A percentile compares a stretch with the other conserved stretches of the same genome.
Conservation (phyloP, 2,113 vertebrate genomes). For the Oostethus manadensis region DNA sequence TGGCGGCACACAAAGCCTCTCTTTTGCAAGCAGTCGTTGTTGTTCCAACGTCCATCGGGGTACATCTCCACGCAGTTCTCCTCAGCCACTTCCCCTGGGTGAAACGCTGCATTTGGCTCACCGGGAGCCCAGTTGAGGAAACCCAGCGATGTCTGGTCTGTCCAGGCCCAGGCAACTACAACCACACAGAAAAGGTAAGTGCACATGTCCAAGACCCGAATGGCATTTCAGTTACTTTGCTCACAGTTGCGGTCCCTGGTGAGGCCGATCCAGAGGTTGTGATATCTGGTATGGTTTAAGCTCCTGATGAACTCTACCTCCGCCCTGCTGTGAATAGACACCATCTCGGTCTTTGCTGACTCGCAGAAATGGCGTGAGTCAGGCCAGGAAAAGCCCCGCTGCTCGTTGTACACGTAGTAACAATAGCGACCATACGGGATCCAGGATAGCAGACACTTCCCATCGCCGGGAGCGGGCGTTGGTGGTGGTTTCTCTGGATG, state of each 20-base stretch:
- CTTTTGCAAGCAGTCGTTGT: constrained; percentile 71
- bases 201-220: background rate
- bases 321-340: constrained; percentile 68
- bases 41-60: constrained; percentile 70
- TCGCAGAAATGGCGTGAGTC: constrained; percentile 61
- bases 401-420: constrained; percentile 51
- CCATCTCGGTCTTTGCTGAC: constrained; percentile 36
- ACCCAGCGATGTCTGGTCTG: constrained; percentile 53
- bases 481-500: constrained; percentile 58
- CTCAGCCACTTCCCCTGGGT: constrained; percentile 45
- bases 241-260: constrained; percentile 65
- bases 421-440: constrained; percentile 61
- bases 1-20: constrained; percentile 68
- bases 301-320: constrained; percentile 69
- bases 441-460: constrained; percentile 45
- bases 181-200: background rate
- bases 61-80: constrained; percentile 78
- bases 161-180: constrained; percentile 73
- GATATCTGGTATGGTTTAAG: constrained; percentile 57
- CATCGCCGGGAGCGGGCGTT: constrained; percentile 63
- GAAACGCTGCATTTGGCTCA: constrained; percentile 64
- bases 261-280: constrained; percentile 74
- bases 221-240: constrained; percentile 7
- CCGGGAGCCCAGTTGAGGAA: constrained; percentile 72
- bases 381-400: constrained; percentile 64